Evolutionary conservation across 2,797 vertebrate genomes (phyloP).

Genomic region (Alfaro cultratus): DNA sequence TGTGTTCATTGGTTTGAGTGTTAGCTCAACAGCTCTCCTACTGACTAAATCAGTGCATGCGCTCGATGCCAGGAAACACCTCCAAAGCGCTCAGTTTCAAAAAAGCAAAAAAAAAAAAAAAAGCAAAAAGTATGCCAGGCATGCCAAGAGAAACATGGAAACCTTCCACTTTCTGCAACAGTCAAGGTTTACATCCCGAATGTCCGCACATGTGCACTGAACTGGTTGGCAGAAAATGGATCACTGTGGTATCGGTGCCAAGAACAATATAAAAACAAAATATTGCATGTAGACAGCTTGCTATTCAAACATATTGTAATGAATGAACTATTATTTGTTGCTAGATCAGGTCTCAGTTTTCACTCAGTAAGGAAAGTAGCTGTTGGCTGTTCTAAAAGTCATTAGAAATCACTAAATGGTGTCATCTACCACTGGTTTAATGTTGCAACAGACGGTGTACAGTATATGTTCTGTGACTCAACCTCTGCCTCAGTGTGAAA

Average conservation of each 20-base stretch:
- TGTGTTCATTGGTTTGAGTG: constrained; percentile 29
- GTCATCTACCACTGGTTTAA: background rate
- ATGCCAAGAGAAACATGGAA: constrained; percentile 17
- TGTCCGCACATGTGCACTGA: background rate
- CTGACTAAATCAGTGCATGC: constrained; percentile 50
- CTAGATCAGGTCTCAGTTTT: background rate
- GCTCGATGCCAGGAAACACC: constrained; percentile 48
- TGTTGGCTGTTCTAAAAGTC: background rate
- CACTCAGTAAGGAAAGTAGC: background rate
- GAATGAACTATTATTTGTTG: background rate
- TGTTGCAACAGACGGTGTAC: background rate
- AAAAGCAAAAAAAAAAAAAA: constrained; percentile 17
- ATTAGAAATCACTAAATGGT: background rate
- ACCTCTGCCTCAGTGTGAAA: background rate
- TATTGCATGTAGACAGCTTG: background rate
- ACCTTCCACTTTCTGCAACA: constrained; percentile 64
- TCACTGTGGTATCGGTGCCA: background rate
- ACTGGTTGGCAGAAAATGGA: background rate
- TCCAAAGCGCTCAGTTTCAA: constrained; percentile 78
- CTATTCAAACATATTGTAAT: constrained; percentile 3
- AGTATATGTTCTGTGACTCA: background rate
- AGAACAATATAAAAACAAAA: background rate
- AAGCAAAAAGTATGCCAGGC: constrained; percentile 62
- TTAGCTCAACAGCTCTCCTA: background rate
- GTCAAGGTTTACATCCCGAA: background rate